Evolutionary conservation across 2,888 invertebrate species (phyloP).

Genomic region (Leptinotarsa peninsularis): DNA sequence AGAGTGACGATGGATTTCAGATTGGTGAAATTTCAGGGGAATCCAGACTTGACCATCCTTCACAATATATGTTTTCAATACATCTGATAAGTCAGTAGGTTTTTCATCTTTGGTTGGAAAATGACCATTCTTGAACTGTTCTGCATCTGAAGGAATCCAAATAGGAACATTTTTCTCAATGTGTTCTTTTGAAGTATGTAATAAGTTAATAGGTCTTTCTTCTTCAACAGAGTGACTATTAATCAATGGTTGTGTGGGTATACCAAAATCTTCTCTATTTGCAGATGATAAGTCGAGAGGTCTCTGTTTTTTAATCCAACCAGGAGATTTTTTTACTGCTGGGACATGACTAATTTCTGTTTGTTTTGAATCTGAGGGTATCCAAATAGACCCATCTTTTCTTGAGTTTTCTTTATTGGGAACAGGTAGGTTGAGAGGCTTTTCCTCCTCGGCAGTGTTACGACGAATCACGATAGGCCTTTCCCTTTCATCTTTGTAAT

Average conservation of each 20-base stretch:
- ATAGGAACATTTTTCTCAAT: not conserved
- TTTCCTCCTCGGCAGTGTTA: not conserved
- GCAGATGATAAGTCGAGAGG: not conserved
- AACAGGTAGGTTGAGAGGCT: not conserved
- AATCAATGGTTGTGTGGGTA: too few species aligned
- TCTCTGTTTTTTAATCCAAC: not conserved
- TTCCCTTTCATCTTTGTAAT: not conserved
- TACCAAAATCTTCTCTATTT: too few species aligned
- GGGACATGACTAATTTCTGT: not conserved
- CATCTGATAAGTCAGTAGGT: not conserved
- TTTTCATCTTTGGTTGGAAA: not conserved
- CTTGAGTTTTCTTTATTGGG: not conserved
- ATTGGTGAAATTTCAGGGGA: not conserved
- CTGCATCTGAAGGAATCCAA: not conserved
- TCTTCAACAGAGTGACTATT: not conserved
- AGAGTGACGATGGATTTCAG: not conserved
- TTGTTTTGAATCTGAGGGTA: not conserved
- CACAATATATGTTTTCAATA: not conserved
- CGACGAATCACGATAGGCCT: not conserved
- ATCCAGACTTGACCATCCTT: not conserved
- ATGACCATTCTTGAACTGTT: not conserved
- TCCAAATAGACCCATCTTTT: not conserved
- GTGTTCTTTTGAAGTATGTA: not conserved
- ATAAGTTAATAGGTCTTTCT: not conserved
- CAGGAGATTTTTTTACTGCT: not conserved